Percentiles rank a stretch among this genome's conserved stretches.
phyloP scores from a whole-genome alignment of 1,140 invertebrate species.

The Lamellibrachia luymesi region DNA sequence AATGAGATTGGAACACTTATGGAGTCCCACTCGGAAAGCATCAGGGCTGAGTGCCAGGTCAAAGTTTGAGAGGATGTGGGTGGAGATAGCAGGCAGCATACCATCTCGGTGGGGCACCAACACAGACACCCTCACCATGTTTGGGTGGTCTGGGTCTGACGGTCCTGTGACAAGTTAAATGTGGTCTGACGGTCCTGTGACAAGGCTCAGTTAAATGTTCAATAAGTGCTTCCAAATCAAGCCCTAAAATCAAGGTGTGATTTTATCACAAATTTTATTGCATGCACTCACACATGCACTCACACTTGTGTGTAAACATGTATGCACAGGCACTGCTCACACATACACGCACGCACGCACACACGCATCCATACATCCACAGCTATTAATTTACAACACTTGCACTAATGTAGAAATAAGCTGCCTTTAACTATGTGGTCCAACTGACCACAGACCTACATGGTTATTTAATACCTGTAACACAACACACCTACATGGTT shows the following conservation, averaged over 20 bases:
- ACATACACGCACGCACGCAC: not conserved
- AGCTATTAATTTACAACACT: not conserved
- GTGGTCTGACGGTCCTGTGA: not conserved
- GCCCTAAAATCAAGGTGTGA: too few relatives aligned
- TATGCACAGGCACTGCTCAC: too few relatives aligned
- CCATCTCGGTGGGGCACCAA: constrained; percentile 56
- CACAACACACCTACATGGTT: too few relatives aligned
- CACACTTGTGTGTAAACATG: not conserved
- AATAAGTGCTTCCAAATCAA: too few relatives aligned
- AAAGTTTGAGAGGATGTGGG: constrained; percentile 53
- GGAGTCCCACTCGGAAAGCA: constrained; percentile 46
- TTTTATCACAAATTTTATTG: too few relatives aligned
- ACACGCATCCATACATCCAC: not conserved
- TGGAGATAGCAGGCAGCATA: constrained; percentile 56
- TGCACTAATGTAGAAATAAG: too few relatives aligned
- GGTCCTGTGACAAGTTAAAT: not conserved
- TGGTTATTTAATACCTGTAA: too few relatives aligned
- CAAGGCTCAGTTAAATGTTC: too few relatives aligned
- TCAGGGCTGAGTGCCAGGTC: constrained; percentile 52
- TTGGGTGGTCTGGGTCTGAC: constrained; percentile 34
- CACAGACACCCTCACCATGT: constrained; percentile 50
- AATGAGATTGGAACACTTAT: constrained; percentile 56
- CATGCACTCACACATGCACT: not conserved
- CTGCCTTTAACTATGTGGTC: too few relatives aligned
- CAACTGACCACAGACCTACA: too few relatives aligned